These are phyloP conservation scores for Nothocercus nigrocapillus DNA, from an alignment of 2,113 vertebrate species.

Conservation along the genomic window DNA sequence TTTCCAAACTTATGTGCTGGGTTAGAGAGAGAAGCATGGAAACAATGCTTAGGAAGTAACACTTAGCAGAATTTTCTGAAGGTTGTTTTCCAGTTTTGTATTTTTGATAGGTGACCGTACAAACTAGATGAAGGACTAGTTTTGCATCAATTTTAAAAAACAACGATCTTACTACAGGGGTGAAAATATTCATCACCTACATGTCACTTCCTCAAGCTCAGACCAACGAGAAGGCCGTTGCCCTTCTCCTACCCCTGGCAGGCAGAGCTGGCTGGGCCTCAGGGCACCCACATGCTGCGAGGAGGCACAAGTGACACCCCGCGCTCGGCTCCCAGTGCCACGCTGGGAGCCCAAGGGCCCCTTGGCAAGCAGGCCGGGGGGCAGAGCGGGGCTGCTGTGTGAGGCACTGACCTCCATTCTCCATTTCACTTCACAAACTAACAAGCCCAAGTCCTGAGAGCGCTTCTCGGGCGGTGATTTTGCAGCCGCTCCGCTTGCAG, in stretches of 20 bases:
- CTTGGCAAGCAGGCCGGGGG: too few relatives aligned
- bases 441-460: background rate
- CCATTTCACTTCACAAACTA: background rate
- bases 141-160: background rate
- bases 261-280: background rate
- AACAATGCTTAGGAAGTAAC: background rate
- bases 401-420: background rate
- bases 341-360: too few relatives aligned
- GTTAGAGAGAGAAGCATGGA: background rate
- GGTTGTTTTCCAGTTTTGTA: accelerated
- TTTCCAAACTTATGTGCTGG: background rate
- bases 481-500: background rate
- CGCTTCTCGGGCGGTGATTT: background rate
- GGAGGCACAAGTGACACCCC: too few relatives aligned
- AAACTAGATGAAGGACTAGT: background rate
- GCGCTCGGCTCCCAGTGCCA: too few relatives aligned
- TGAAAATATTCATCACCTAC: background rate
- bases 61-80: background rate
- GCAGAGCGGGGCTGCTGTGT: background rate
- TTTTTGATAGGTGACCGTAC: background rate
- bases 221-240: background rate
- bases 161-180: background rate
- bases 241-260: background rate
- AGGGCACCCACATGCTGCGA: background rate
- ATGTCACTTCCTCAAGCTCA: background rate